Conservation (phyloP, 2,113 vertebrate species). For the Girardinichthys multiradiatus region DNA sequence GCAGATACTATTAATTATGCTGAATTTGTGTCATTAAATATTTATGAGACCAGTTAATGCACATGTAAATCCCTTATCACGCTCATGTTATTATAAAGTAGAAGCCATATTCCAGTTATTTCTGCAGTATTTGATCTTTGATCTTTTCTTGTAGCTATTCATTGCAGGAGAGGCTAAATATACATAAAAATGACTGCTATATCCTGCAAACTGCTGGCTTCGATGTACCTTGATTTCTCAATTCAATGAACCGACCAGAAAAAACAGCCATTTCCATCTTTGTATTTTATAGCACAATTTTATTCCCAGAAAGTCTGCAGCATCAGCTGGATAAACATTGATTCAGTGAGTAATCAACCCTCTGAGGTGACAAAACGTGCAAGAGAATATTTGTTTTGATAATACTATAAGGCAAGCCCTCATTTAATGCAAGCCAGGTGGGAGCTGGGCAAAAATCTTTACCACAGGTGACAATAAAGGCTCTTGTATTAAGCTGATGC, state of each 20-base stretch:
- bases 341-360: not conserved
- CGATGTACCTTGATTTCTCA: not conserved
- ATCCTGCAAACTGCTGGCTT: not conserved
- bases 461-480: not conserved
- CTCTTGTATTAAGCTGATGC: not conserved
- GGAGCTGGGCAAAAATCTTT: constrained; percentile 10
- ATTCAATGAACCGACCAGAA: not conserved
- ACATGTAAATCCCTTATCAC: no score
- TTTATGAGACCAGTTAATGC: not conserved
- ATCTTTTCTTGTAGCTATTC: not conserved
- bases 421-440: not conserved
- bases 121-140: not conserved
- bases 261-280: not conserved
- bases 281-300: not conserved
- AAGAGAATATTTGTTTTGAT: not conserved
- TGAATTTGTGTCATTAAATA: not conserved
- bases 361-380: not conserved
- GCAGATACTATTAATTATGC: not conserved
- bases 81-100: no score
- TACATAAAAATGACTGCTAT: not conserved
- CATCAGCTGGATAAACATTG: not conserved
- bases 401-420: not conserved
- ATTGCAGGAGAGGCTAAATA: not conserved
- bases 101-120: not conserved
- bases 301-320: not conserved